Base-by-base conservation (phyloP, 2,113 vertebrate genomes). In the Meriones unguiculatus region DNA sequence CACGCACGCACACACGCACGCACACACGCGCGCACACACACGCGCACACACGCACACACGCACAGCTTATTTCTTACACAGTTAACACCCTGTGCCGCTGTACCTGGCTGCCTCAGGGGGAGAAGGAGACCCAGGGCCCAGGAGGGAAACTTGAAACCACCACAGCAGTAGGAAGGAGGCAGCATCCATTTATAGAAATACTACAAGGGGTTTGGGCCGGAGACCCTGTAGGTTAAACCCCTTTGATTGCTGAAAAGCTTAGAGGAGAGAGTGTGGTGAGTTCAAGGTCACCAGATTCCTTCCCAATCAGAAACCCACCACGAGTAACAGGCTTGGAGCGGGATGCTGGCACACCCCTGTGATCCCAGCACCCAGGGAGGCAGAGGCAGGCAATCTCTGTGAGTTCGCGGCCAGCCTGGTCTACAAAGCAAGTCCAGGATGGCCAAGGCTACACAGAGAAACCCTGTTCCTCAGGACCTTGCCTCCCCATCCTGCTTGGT, bases 171-270 rank as follows among this genome's bases (percentile, higher is more conserved):
- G 82, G 73, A 65, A 65, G 57, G n/a, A 30, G 62, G 87, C 85
- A 94, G 70, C 90, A 67, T 25, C 84, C 95, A 93, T 75, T 92
- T 69, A 64, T 1, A 97, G 96, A 97, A 93, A 95, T 59, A 52
- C 77, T 84, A 90, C 92, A 82, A 94, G 76, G 62, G 86, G 38
- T 80, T 57, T 57, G 75, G 64, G 3, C 50, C 14, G 65, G 80
- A 69, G 77, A 89, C 76, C 65, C 64, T 57, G 84, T 50, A 72
- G 13, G 10, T n/a, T 38, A 94, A 90, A n/a, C 57, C 73, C 20
- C 10, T 41, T 75, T 64, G 91, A 72, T 50, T 32, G 78, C 72
- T 76, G 80, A 72, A 80, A 92, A 32, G 70, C 80, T 80, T 50
- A 35, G 59, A n/a, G 6, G 14, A 10, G 30, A 35, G 8, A 14